Base-by-base conservation (phyloP, 2,888 invertebrate genomes). In the Sphinx pinastri region DNA sequence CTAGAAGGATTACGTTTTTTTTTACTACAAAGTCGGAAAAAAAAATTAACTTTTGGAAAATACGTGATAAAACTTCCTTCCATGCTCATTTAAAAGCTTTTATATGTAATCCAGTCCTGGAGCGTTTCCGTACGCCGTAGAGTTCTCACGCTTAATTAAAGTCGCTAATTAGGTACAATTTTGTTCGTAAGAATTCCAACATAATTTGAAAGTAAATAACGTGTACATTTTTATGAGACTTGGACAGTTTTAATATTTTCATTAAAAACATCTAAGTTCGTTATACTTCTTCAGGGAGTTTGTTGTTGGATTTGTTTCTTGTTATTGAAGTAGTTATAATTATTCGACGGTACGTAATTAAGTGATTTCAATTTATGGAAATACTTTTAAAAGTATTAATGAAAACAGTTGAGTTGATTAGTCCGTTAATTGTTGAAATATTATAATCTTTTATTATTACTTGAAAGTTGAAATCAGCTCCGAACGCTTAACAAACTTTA, bases 111-210 rank as follows among this genome's bases (percentile, higher is more conserved):
- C 63, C 52, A 54, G 63, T n/a, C 54, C 51, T 11, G 47, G 31
- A 52, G 68, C 59, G 68, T 59, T 68, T 68, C 60, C 51, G 63
- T 49, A 49, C 49, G 54, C 19, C 69, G 69, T 69, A 60, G 52
- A 54, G 47, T 60, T 69, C 54, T 69, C 60, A 63, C 60, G 63
- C 69, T 54, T 63, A 69, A 69, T 69, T 69, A 69, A 69, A 63
- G 54, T 47, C 54, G 45, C 69, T 69, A 69, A 69, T 69, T 63
- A 63, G 69, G 60, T 19, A 52, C 13, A 69, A 69, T 63, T 69
- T 63, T 63, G 54, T 54, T 54, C 63, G 19, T 25, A 54, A 69
- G 69, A 63, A 63, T 54, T 69, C 69, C 54, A 47, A 59, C 59
- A 47, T 69, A 63, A 63, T 69, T 69, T 55, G 54, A 63, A 54